phyloP scores from a whole-genome alignment of 2,113 vertebrate species.

The Brachyhypopomus occidentalis region DNA sequence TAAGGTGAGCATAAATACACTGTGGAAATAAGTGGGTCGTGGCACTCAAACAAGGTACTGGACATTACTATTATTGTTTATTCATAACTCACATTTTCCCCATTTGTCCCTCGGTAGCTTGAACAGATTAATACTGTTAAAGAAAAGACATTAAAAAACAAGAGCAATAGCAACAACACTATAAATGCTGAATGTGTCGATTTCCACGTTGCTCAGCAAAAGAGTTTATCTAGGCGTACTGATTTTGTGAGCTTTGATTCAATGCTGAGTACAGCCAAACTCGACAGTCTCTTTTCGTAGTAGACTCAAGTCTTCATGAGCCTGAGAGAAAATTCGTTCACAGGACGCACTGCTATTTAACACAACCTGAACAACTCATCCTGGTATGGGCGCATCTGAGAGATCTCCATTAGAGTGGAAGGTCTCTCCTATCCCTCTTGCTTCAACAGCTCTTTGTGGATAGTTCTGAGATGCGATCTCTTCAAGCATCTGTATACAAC shows the following conservation, averaged over 20 bases:
- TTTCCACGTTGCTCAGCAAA: slow-evolving; percentile 24
- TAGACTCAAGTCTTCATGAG: neutral
- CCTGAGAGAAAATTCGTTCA: neutral
- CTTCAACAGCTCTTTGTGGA: slow-evolving; percentile 41
- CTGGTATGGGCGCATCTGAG: slow-evolving; percentile 2
- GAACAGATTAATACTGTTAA: slow-evolving; percentile 5
- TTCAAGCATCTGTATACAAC: slow-evolving; percentile 5
- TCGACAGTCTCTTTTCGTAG: neutral
- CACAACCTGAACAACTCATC: slow-evolving; percentile 25
- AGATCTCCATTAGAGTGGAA: slow-evolving; percentile 26
- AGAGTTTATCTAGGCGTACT: neutral
- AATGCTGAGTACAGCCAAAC: slow-evolving; percentile 14
- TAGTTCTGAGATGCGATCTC: slow-evolving; percentile 12
- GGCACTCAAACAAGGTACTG: neutral
- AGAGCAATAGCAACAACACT: neutral
- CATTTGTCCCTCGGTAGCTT: neutral
- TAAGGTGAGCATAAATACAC: neutral
- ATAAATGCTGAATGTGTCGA: neutral
- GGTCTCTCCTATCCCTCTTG: slow-evolving; percentile 26
- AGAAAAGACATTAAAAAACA: neutral
- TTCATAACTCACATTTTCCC: neutral
- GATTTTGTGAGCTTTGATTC: slow-evolving; percentile 11
- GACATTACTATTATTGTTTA: neutral
- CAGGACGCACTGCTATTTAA: neutral
- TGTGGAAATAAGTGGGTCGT: neutral